A percentile compares a stretch with the other conserved stretches of the same genome.
These are phyloP conservation scores for Glomeris maerens DNA, from an alignment of 1,140 invertebrate species.

Conservation along the genomic window DNA sequence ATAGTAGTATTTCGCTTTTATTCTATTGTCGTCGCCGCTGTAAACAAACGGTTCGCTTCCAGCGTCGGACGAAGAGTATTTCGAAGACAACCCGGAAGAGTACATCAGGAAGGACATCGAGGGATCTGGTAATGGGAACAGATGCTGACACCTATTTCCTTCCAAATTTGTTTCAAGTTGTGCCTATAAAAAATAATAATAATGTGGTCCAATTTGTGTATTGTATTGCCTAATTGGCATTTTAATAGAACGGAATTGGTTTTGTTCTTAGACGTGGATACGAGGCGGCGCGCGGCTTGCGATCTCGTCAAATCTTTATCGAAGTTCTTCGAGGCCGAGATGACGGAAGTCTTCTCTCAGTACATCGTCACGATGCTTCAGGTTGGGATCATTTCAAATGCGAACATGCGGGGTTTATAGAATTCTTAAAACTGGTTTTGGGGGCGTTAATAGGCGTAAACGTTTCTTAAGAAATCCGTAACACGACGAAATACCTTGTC, in stretches of 20 bases:
- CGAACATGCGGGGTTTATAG: too few species aligned
- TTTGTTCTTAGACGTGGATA: conserved; percentile 62
- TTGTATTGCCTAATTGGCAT: not conserved
- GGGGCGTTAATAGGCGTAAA: too few species aligned
- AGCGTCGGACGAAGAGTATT: conserved; percentile 88
- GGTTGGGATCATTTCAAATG: too few species aligned
- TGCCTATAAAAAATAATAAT: too few species aligned
- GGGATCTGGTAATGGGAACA: conserved; percentile 48
- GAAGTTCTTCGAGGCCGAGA: conserved; percentile 75
- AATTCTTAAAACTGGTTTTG: too few species aligned
- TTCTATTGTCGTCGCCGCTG: not conserved
- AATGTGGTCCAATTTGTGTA: too few species aligned
- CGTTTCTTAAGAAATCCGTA: too few species aligned
- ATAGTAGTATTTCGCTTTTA: conserved; percentile 6
- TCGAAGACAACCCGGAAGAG: conserved; percentile 96
- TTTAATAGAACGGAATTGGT: conserved; percentile 1
- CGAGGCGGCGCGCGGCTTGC: conserved; percentile 81
- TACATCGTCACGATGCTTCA: conserved; percentile 50
- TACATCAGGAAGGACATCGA: conserved; percentile 95
- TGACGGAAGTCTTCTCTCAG: conserved; percentile 80
- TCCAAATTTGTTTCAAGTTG: too few species aligned
- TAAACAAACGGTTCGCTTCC: conserved; percentile 18
- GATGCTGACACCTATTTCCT: not conserved
- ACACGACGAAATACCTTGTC: too few species aligned
- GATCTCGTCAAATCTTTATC: conserved; percentile 85